Evolutionary conservation across 2,888 invertebrate species (phyloP), one percentile per base, ranked within the genome.

Genomic region (Melieria omissa): DNA sequence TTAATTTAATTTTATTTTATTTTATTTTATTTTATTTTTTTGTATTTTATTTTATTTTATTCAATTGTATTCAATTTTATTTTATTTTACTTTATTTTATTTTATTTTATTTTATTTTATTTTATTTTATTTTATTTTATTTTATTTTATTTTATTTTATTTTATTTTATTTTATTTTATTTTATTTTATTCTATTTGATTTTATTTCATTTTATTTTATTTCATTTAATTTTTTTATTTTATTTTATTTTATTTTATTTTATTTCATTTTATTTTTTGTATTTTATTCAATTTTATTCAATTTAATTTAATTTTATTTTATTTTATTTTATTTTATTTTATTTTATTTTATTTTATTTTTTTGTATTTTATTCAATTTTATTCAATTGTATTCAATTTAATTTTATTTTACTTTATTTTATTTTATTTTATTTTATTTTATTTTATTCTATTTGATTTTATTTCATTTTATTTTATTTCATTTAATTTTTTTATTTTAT

Each of bases 31-130:
- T n/a, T n/a, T n/a, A n/a, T n/a, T n/a, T n/a, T n/a, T n/a, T n/a
- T n/a, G n/a, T n/a, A n/a, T n/a, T n/a, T n/a, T n/a, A n/a, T n/a
- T n/a, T n/a, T n/a, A n/a, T n/a, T n/a, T n/a, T n/a, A n/a, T n/a
- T n/a, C n/a, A n/a, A n/a, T n/a, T n/a, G n/a, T n/a, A n/a, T 52
- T 52, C 7, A n/a, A 52, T 52, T 52, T 52, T 52, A 52, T 52
- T 52, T 52, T 52, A 52, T 52, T 52, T 52, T 52, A 52, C 14
- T 52, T 52, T 52, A 52, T 52, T 52, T 52, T 52, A 52, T 52
- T 52, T 52, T 52, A 52, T 52, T 52, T 52, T 52, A 52, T 52
- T 52, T 52, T 52, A 52, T 52, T 52, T 52, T 52, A 52, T 52
- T 52, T 52, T 52, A 52, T 52, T 52, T 52, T 52, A 52, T 52